A percentile compares a stretch with the other conserved stretches of the same genome.
Evolutionary conservation across 2,113 vertebrate species (phyloP).

Genomic region (Cyanoramphus novaezelandiae): DNA sequence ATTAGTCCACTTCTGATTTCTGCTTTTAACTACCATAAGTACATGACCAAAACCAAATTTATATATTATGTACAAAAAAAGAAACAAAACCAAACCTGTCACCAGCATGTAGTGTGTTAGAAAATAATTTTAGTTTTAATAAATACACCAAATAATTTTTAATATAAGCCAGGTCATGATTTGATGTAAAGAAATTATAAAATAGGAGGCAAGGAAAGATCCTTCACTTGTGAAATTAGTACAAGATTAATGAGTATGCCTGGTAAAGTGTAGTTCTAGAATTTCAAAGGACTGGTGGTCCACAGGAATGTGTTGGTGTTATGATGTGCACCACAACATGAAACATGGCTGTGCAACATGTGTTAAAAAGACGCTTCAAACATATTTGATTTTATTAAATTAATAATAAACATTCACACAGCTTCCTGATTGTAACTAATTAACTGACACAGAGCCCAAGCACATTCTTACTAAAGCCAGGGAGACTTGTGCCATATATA

Average conservation of each 20-base stretch:
- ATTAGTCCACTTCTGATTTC: neutral
- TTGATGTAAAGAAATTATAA: neutral
- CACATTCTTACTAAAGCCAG: neutral
- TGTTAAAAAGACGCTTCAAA: neutral
- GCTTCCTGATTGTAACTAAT: neutral
- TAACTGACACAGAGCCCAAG: neutral
- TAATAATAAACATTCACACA: neutral
- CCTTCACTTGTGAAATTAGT: neutral
- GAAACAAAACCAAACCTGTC: no score
- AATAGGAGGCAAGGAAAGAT: neutral
- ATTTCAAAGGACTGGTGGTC: neutral
- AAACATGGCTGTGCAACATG: neutral
- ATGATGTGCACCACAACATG: neutral
- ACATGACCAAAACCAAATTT: neutral
- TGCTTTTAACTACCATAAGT: neutral
- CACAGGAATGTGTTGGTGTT: neutral
- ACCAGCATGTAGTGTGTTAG: neutral
- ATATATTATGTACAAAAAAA: neutral
- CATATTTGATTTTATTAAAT: neutral
- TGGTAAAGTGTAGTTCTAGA: neutral
- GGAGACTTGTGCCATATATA: neutral
- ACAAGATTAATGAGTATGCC: neutral
- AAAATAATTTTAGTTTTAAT: neutral
- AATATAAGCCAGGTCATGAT: neutral
- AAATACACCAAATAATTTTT: neutral